Base-by-base conservation (phyloP, 2,797 vertebrate species). In the Melanotaenia trifasciata region DNA sequence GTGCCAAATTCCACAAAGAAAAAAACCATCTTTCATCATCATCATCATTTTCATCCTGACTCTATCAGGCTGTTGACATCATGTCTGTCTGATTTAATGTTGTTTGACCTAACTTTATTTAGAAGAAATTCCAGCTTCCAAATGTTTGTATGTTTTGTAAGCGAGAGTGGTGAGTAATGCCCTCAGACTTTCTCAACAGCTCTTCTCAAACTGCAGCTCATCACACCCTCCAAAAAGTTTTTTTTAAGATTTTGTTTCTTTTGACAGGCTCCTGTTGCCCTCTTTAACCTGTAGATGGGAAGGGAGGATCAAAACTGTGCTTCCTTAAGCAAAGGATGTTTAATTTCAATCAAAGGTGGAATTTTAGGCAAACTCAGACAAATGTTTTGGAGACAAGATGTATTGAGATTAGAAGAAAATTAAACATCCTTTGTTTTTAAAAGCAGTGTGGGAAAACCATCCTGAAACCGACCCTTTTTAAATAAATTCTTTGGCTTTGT, bases 131-230 rank as follows among this genome's bases (percentile, higher is more conserved):
- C 43, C 40, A 73, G 26, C 36, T 54, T 62, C 64, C 66, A 84
- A 64, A 80, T 80, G 69, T 86, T 84, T 85, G 72, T 81, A 73
- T 70, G 58, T 65, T 64, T 36, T 38, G 63, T 78, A 68, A 77
- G 80, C 9, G 74, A 61, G 53, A 78, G 33, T 26, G 0, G 51
- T 85, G 80, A 90, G 72, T 87, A 70, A 87, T 7, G 10, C 3
- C 63, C 33, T 11, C 3, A 5, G 26, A 26, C 28, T 70, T 60
- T 66, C 56, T 70, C 0, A 26, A 26, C 74, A 56, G 45, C 24
- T 13, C 8, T 84, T 76, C 75, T 66, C 24, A 32, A 14, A 47
- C 33, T 1, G 30, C 2, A 0, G 24, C 72, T 45, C 58, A 26
- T 16, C n/a, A 59, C 60, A 10, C 10, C 20, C 36, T 13, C 36